Evolutionary conservation across 1,140 invertebrate species (phyloP).

Genomic region (Olivierus martensii): DNA sequence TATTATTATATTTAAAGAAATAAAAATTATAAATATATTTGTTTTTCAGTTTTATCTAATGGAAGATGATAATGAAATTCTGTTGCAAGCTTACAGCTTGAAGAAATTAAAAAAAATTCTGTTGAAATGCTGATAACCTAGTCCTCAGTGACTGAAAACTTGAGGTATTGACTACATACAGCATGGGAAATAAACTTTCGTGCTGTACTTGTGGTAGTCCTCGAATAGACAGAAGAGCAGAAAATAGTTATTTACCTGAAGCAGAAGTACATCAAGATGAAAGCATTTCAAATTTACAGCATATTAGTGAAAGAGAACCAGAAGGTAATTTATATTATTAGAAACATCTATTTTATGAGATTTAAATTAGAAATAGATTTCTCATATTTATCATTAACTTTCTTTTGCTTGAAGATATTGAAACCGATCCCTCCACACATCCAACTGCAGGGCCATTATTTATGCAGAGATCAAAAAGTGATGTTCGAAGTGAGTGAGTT

Average conservation of each 20-base stretch:
- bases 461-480: conserved; percentile 81
- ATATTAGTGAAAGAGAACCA: conserved; percentile 93
- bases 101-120: too few relatives aligned
- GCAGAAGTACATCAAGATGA: conserved; percentile 41
- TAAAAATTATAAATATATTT: too few relatives aligned
- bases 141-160: too few relatives aligned
- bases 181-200: conserved; percentile 34
- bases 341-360: not conserved
- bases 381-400: conserved; percentile 1
- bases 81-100: too few relatives aligned
- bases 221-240: conserved; percentile 17
- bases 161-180: not conserved
- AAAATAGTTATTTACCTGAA: conserved; percentile 16
- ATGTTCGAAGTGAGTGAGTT: conserved; percentile 56
- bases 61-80: too few relatives aligned
- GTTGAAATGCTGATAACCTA: too few relatives aligned
- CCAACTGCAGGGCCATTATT: conserved; percentile 90
- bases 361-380: not conserved
- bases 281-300: conserved; percentile 79
- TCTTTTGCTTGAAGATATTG: conserved; percentile 47
- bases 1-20: too few relatives aligned
- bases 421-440: conserved; percentile 89
- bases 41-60: too few relatives aligned
- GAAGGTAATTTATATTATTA: conserved; percentile 37
- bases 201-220: conserved; percentile 32